Evolutionary conservation across 2,797 vertebrate genomes (phyloP).

Genomic region (Phrynocephalus vlangalii): DNA sequence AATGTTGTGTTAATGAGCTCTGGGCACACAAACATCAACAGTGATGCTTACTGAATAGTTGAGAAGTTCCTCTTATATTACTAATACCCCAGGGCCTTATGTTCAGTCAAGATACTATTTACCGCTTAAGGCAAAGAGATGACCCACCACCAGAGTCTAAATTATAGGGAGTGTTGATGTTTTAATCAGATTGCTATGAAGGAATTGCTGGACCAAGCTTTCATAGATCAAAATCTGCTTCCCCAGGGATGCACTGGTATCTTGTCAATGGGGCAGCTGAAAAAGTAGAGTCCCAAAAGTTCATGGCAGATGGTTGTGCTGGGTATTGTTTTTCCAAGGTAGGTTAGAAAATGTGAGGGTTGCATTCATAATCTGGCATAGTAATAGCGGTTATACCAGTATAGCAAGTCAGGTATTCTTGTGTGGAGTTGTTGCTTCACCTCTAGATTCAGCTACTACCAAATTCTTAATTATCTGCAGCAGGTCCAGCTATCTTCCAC

Average conservation of each 20-base stretch:
- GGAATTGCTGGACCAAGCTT: too few species aligned
- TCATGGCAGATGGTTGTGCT: too few species aligned
- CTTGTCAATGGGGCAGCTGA: too few species aligned
- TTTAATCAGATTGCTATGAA: too few species aligned
- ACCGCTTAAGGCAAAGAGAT: not conserved
- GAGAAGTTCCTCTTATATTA: conserved; percentile 3
- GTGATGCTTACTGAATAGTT: conserved; percentile 41
- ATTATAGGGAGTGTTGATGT: not conserved
- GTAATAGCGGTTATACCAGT: not conserved
- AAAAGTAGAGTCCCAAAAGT: too few species aligned
- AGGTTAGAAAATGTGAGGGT: too few species aligned
- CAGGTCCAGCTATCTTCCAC: conserved; percentile 50
- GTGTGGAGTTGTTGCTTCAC: not conserved
- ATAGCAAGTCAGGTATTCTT: conserved; percentile 33
- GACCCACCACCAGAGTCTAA: not conserved
- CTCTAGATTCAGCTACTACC: not conserved
- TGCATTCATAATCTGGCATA: too few species aligned
- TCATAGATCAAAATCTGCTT: too few species aligned
- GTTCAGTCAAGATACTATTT: conserved; percentile 34
- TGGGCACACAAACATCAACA: conserved; percentile 27
- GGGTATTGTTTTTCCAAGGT: too few species aligned
- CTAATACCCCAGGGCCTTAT: not conserved
- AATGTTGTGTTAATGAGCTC: conserved; percentile 25
- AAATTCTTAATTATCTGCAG: conserved; percentile 44
- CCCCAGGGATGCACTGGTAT: too few species aligned